phyloP scores from a whole-genome alignment of 2,797 vertebrate species.

The Odontamblyopus rebecca region DNA sequence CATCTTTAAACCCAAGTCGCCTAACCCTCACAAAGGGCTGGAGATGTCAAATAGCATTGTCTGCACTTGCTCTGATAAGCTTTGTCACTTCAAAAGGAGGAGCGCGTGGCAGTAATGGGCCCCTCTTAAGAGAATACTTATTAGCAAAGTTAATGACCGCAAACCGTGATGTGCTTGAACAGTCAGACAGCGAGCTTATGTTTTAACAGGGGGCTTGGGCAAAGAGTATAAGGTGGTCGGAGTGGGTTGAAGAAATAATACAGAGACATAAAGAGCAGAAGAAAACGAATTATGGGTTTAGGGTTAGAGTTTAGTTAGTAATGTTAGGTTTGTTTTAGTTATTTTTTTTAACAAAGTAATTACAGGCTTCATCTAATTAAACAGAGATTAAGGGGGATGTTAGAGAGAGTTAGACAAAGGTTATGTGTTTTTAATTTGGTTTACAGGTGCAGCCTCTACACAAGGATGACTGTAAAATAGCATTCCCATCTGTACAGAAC shows the following conservation, averaged over 20 bases:
- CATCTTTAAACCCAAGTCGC: slow-evolving; percentile 29
- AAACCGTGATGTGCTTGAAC: slow-evolving; percentile 58
- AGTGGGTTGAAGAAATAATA: slow-evolving; percentile 36
- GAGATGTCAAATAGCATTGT: slow-evolving; percentile 52
- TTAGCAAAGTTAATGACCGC: slow-evolving; percentile 65
- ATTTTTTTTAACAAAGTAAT: slow-evolving; percentile 53
- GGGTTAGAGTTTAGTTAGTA: slow-evolving; percentile 43
- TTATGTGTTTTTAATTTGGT: slow-evolving; percentile 81
- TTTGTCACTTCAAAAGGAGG: slow-evolving; percentile 51
- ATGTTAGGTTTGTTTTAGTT: slow-evolving; percentile 50
- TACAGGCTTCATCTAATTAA: slow-evolving; percentile 77
- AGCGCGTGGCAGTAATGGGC: slow-evolving; percentile 53
- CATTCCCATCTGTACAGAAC: slow-evolving; percentile 11
- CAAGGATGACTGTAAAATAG: slow-evolving; percentile 56
- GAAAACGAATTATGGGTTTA: slow-evolving; percentile 22
- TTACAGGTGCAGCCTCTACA: slow-evolving; percentile 78
- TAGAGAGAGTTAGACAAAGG: slow-evolving; percentile 80
- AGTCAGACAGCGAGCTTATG: slow-evolving; percentile 52
- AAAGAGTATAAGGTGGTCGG: slow-evolving; percentile 26
- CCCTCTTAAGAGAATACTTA: slow-evolving; percentile 62
- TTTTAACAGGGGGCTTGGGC: slow-evolving; percentile 33
- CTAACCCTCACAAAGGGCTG: slow-evolving; percentile 44
- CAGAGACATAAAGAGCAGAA: slow-evolving; percentile 36
- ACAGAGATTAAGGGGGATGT: slow-evolving; percentile 75
- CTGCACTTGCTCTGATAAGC: slow-evolving; percentile 64